Conservation (phyloP, 2,888 invertebrate genomes). For the Drosophila lutescens region DNA sequence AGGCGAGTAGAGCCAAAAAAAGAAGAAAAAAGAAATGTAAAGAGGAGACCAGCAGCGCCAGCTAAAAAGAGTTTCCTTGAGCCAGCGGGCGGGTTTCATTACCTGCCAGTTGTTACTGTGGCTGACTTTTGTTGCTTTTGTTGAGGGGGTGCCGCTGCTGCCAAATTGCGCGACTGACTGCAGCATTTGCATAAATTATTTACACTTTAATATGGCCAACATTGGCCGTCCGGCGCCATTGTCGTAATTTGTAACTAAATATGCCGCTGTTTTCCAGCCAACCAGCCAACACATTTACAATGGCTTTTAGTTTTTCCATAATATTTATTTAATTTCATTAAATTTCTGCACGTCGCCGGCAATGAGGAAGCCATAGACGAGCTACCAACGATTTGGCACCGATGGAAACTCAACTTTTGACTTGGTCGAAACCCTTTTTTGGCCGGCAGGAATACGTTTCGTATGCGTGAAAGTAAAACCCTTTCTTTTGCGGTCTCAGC, state of each 20-base stretch:
- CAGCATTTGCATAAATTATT: slow-evolving; percentile 78
- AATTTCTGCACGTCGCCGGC: slow-evolving; percentile 70
- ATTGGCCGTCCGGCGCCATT: slow-evolving; percentile 63
- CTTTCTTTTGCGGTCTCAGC: slow-evolving; percentile 33
- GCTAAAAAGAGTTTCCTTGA: slow-evolving; percentile 65
- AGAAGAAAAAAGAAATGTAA: slow-evolving; percentile 40
- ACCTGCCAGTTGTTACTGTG: slow-evolving; percentile 60
- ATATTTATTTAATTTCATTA: slow-evolving; percentile 78
- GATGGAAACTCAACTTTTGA: slow-evolving; percentile 64
- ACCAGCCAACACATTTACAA: slow-evolving; percentile 35
- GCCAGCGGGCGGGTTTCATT: slow-evolving; percentile 75
- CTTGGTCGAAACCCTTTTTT: slow-evolving; percentile 55
- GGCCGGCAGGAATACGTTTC: slow-evolving; percentile 23
- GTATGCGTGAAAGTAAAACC: slow-evolving; percentile 74
- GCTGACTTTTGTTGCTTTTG: slow-evolving; percentile 24
- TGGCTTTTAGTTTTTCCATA: slow-evolving; percentile 46
- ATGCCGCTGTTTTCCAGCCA: slow-evolving; percentile 46
- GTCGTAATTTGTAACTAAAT: slow-evolving; percentile 79
- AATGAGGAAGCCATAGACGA: slow-evolving; percentile 68
- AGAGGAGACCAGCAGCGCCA: slow-evolving; percentile 45
- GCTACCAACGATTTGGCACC: slow-evolving; percentile 35
- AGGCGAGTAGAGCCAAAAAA: slow-evolving; percentile 55
- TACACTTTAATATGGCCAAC: slow-evolving; percentile 75
- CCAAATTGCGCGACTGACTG: slow-evolving; percentile 68
- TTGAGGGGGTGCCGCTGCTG: slow-evolving; percentile 61